Conservation (phyloP, 2,797 vertebrate genomes). For the Periparus ater region DNA sequence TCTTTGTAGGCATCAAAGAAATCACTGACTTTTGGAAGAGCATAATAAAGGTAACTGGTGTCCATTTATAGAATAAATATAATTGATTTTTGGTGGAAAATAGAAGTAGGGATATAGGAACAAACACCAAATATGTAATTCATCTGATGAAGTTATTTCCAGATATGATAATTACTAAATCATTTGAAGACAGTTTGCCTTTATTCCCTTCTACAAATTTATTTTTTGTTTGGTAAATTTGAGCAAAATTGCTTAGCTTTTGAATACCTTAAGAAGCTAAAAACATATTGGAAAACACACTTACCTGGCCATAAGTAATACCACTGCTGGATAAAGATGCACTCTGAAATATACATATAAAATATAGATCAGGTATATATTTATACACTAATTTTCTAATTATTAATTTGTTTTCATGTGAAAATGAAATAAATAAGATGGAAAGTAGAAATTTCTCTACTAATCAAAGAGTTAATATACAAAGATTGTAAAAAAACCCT, state of each 20-base stretch:
- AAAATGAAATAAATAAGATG: neutral
- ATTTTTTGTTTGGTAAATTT: neutral
- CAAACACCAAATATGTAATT: neutral
- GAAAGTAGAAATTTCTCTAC: neutral
- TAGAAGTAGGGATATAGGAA: neutral
- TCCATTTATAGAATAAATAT: neutral
- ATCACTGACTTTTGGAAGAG: neutral
- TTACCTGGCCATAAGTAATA: constrained; percentile 59
- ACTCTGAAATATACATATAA: constrained; percentile 5
- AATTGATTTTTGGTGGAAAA: neutral
- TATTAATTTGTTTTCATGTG: neutral
- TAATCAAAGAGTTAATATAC: neutral
- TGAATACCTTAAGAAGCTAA: neutral
- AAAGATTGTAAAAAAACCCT: rapidly evolving
- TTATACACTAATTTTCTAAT: neutral
- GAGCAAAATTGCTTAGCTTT: neutral
- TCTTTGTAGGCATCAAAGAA: neutral
- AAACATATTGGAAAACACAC: neutral
- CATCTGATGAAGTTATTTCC: neutral
- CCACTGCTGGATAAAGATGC: neutral
- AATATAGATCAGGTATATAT: neutral
- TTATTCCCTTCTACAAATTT: neutral
- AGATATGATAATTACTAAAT: neutral
- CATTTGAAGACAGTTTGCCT: neutral
- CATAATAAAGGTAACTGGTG: neutral